A percentile compares a stretch with the other conserved stretches of the same genome.
These are phyloP conservation scores for Apantesis nais DNA, from an alignment of 2,888 invertebrate genomes.

Conservation along the genomic window DNA sequence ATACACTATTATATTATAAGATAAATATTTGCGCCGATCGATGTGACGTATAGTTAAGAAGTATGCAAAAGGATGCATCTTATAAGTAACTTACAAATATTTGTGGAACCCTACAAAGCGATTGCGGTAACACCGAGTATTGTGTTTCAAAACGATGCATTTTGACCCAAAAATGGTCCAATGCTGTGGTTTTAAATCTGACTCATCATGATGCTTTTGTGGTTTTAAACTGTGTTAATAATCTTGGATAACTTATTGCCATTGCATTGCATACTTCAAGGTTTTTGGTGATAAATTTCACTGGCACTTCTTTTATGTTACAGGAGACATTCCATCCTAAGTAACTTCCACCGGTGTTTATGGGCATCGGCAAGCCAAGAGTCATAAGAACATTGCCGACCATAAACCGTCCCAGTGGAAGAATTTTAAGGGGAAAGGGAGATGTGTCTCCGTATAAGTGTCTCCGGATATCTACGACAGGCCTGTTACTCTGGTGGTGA, in stretches of 20 bases:
- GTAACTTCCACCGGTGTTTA: too few relatives aligned
- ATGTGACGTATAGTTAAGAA: not conserved
- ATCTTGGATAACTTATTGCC: constrained; percentile 30
- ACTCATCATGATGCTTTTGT: constrained; percentile 41
- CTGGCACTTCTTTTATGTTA: not conserved
- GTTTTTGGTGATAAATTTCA: not conserved
- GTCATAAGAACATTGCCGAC: too few relatives aligned
- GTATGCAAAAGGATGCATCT: not conserved
- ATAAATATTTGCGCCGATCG: not conserved
- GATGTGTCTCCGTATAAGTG: too few relatives aligned
- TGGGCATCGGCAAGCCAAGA: too few relatives aligned
- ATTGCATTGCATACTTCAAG: constrained; percentile 11
- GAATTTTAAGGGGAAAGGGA: too few relatives aligned
- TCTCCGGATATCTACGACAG: too few relatives aligned
- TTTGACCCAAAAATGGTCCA: constrained; percentile 46
- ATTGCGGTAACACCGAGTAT: constrained; percentile 39
- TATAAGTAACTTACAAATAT: not conserved
- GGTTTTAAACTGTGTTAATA: constrained; percentile 30
- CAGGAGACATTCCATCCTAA: too few relatives aligned
- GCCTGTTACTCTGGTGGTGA: too few relatives aligned
- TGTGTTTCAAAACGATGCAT: constrained; percentile 46
- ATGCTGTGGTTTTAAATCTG: constrained; percentile 42
- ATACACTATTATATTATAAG: not conserved
- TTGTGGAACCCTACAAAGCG: constrained; percentile 38
- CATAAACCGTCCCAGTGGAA: too few relatives aligned